A percentile compares a stretch with the other conserved stretches of the same genome.
These are phyloP conservation scores for Hirundichthys speculiger DNA, from an alignment of 2,113 vertebrate genomes.

Conservation along the genomic window DNA sequence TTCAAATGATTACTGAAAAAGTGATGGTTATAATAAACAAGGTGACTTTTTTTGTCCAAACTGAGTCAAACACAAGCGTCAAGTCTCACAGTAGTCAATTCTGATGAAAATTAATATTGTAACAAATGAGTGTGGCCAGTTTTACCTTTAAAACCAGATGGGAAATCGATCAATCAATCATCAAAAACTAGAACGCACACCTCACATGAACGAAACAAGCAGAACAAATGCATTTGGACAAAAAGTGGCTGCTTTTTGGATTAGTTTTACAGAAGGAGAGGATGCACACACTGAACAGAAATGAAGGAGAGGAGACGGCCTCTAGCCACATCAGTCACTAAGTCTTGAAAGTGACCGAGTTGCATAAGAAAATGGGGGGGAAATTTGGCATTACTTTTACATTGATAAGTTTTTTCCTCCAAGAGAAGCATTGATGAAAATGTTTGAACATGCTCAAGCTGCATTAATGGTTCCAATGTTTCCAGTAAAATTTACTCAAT, in stretches of 20 bases:
- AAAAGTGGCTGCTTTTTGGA: slow-evolving; percentile 16
- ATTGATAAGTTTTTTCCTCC: no score
- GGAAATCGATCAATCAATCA: slow-evolving; percentile 15
- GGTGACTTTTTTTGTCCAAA: slow-evolving; percentile 48
- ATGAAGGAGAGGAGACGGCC: slow-evolving; percentile 10
- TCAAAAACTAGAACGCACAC: slow-evolving; percentile 30
- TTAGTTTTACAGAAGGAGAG: slow-evolving; percentile 57
- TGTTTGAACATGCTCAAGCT: no score
- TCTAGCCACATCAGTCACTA: slow-evolving; percentile 1
- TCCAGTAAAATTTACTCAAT: no score
- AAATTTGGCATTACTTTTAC: no score
- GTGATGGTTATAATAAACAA: slow-evolving; percentile 32
- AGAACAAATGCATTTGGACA: slow-evolving; percentile 15
- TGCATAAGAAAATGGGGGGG: no score
- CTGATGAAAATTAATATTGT: slow-evolving; percentile 48
- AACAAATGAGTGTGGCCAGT: slow-evolving; percentile 6
- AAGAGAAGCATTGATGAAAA: no score
- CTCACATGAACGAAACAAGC: slow-evolving; percentile 22
- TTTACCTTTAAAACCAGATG: slow-evolving; percentile 15
- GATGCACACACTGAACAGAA: slow-evolving; percentile 16
- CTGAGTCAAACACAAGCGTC: no score
- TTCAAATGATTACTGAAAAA: slow-evolving; percentile 25
- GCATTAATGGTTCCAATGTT: no score
- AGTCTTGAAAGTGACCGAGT: not conserved
- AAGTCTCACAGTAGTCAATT: slow-evolving; percentile 27